Conservation (phyloP, 2,888 invertebrate species). For the Rotaria magnacalcarata region DNA sequence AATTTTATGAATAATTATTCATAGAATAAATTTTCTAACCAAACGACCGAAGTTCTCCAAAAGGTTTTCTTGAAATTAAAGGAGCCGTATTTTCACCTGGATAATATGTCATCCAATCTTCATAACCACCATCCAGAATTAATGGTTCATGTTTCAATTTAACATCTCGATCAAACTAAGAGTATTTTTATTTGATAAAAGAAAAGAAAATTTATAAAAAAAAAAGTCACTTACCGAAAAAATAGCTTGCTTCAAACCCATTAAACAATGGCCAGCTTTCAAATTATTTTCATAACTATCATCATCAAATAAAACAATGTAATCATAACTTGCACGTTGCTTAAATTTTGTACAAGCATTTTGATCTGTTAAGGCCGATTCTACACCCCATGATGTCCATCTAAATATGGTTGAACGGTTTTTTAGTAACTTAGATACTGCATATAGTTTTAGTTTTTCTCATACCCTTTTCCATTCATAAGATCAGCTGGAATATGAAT, state of each 20-base stretch:
- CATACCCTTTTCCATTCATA: conserved; percentile 31
- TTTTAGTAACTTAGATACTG: no score
- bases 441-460: not conserved
- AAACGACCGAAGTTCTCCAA: not conserved
- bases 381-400: conserved; percentile 11
- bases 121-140: conserved; percentile 43
- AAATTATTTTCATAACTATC: conserved; percentile 6
- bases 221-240: not conserved
- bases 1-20: no score
- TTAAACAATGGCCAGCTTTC: not conserved
- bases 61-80: not conserved
- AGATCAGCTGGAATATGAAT: conserved; percentile 3
- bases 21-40: not conserved
- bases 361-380: not conserved
- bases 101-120: conserved; percentile 39
- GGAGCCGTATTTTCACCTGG: conserved; percentile 35
- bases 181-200: not conserved
- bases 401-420: not conserved
- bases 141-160: conserved; percentile 44
- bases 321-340: conserved; percentile 37
- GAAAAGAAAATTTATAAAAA: no score
- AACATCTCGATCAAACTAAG: conserved; percentile 12
- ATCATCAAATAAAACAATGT: conserved; percentile 41
- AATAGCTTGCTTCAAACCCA: not conserved
- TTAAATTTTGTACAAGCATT: conserved; percentile 14